Evolutionary conservation across 1,140 invertebrate species (phyloP).

Genomic region (Mactra quadrangularis): DNA sequence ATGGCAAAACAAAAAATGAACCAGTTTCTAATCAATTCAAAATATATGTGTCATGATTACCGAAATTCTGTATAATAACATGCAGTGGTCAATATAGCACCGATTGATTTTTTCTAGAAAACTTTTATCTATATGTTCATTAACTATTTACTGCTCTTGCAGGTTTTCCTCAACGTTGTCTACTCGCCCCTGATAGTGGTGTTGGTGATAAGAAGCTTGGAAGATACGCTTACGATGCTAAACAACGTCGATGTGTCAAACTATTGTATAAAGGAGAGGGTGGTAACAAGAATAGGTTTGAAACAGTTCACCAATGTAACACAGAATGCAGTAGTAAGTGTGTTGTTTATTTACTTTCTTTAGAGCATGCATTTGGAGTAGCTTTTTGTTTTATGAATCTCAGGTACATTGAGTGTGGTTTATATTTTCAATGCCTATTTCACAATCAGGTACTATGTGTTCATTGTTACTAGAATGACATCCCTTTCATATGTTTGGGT

Average conservation of each 20-base stretch:
- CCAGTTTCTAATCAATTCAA: too few species aligned
- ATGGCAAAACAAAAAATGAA: too few species aligned
- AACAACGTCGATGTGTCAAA: conserved; percentile 5
- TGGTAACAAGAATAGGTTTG: conserved; percentile 47
- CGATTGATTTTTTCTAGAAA: too few species aligned
- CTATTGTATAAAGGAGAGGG: conserved; percentile 8
- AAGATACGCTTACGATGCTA: conserved; percentile 22
- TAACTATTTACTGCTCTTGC: too few species aligned
- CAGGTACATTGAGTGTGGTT: not conserved
- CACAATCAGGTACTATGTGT: not conserved
- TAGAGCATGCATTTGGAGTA: not conserved
- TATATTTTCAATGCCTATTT: not conserved
- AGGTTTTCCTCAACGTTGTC: conserved; percentile 31
- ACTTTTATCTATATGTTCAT: too few species aligned
- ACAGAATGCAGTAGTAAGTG: conserved; percentile 48
- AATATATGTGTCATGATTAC: too few species aligned
- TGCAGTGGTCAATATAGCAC: too few species aligned
- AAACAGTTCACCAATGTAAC: conserved; percentile 51
- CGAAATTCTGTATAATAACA: too few species aligned
- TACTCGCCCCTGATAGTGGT: not conserved
- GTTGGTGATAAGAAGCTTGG: not conserved
- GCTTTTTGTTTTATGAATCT: not conserved
- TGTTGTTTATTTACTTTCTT: not conserved
- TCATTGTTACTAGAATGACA: not conserved
- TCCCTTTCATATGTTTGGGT: not conserved